Conservation (phyloP, 2,888 invertebrate species). For the Lasioglossum leucozonium region DNA sequence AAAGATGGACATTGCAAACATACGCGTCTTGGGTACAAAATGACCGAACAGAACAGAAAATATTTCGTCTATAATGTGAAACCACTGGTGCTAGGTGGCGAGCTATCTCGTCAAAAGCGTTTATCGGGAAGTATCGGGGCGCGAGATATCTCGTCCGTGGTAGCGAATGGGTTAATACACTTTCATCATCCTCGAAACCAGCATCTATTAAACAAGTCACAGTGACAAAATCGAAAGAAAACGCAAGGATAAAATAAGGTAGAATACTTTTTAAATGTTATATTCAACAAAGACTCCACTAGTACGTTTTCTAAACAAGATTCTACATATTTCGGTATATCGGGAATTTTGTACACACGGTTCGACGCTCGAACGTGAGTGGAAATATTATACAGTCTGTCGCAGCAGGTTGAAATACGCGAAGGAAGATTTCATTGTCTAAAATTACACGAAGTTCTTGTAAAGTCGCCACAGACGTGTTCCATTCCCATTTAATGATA, state of each 20-base stretch:
- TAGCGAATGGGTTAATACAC: too few relatives aligned
- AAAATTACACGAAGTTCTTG: slow-evolving; percentile 20
- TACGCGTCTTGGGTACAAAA: too few relatives aligned
- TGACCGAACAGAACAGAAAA: too few relatives aligned
- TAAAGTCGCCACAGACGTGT: not conserved
- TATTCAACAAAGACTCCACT: not conserved
- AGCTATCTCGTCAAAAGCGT: too few relatives aligned
- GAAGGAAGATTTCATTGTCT: slow-evolving; percentile 54
- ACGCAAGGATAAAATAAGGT: not conserved
- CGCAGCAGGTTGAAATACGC: slow-evolving; percentile 56
- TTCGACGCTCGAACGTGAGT: not conserved
- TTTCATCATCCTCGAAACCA: not conserved
- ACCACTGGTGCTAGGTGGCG: too few relatives aligned
- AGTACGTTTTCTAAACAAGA: not conserved
- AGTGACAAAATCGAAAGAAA: not conserved
- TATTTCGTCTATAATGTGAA: too few relatives aligned
- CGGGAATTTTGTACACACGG: not conserved
- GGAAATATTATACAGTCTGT: slow-evolving; percentile 13
- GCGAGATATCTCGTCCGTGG: too few relatives aligned
- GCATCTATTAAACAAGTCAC: not conserved
- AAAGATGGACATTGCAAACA: too few relatives aligned
- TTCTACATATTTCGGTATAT: not conserved
- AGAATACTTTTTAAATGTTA: not conserved
- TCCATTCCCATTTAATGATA: too few relatives aligned
- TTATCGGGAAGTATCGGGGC: too few relatives aligned